Evolutionary conservation across 2,888 invertebrate species (phyloP).

Genomic region (Eupeodes latifasciatus): DNA sequence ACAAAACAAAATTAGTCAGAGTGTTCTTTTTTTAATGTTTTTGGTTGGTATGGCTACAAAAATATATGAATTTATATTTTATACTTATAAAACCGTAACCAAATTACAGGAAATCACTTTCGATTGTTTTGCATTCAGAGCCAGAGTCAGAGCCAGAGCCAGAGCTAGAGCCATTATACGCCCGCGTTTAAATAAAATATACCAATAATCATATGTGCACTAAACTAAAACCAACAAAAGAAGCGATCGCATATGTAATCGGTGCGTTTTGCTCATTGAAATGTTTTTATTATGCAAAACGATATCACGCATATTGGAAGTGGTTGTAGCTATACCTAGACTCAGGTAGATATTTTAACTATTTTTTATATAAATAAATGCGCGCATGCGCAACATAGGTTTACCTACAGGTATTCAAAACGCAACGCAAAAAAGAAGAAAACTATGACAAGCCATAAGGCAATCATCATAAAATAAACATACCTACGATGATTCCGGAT

Average conservation of each 20-base stretch:
- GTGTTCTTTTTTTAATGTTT: not conserved
- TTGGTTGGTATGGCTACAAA: too few species aligned
- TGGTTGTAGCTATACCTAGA: not conserved
- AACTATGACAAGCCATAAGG: constrained; percentile 44
- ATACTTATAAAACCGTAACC: constrained; percentile 67
- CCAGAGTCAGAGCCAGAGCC: not conserved
- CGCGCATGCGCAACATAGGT: constrained; percentile 58
- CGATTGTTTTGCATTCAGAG: constrained; percentile 73
- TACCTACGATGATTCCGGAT: constrained; percentile 9
- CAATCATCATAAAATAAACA: constrained; percentile 37
- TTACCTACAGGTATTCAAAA: constrained; percentile 6
- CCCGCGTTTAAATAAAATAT: constrained; percentile 12
- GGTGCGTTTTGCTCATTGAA: constrained; percentile 65
- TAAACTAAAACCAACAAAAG: not conserved
- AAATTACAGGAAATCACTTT: constrained; percentile 76
- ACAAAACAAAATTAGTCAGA: not conserved
- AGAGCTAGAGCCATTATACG: constrained; percentile 11
- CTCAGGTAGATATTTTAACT: not conserved
- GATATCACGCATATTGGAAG: constrained; percentile 40
- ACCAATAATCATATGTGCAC: not conserved
- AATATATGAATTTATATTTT: not conserved
- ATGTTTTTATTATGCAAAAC: constrained; percentile 70
- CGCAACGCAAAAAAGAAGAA: not conserved
- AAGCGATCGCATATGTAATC: not conserved
- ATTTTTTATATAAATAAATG: constrained; percentile 42